phyloP scores from a whole-genome alignment of 2,113 vertebrate genomes.

The Sander lucioperca region DNA sequence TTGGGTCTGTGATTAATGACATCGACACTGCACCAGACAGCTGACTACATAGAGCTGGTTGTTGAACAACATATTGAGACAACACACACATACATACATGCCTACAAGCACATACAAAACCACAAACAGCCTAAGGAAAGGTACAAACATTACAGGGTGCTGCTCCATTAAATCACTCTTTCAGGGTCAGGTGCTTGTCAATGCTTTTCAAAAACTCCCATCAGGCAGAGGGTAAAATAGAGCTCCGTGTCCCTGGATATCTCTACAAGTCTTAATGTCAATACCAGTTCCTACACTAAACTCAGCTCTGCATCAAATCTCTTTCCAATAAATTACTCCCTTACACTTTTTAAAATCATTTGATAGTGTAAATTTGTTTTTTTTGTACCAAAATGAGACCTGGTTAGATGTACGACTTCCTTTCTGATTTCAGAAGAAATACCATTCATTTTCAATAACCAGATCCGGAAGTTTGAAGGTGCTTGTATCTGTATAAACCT shows the following conservation, averaged over 20 bases:
- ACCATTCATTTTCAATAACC: not conserved
- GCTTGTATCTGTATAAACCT: too few relatives aligned
- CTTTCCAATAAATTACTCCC: not conserved
- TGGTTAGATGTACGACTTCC: not conserved
- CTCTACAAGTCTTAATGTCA: slow-evolving; percentile 9
- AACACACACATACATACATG: not conserved
- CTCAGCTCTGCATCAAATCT: not conserved
- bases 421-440: not conserved
- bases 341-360: not conserved
- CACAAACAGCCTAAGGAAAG: slow-evolving; percentile 54
- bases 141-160: slow-evolving; percentile 45
- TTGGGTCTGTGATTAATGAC: slow-evolving; percentile 81
- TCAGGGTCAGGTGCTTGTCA: slow-evolving; percentile 62
- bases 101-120: too few relatives aligned
- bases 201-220: slow-evolving; percentile 37
- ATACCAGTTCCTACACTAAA: not conserved
- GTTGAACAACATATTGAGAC: slow-evolving; percentile 77
- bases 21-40: slow-evolving; percentile 72
- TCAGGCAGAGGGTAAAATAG: slow-evolving; percentile 13
- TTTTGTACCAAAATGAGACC: not conserved
- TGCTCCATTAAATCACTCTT: slow-evolving; percentile 65
- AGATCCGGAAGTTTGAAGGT: not conserved
- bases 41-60: slow-evolving; percentile 76
- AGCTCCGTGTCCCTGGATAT: slow-evolving; percentile 11
- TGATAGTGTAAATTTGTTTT: not conserved